These are phyloP conservation scores for Tenodera sinensis DNA, from an alignment of 2,888 invertebrate species.

Conservation along the genomic window DNA sequence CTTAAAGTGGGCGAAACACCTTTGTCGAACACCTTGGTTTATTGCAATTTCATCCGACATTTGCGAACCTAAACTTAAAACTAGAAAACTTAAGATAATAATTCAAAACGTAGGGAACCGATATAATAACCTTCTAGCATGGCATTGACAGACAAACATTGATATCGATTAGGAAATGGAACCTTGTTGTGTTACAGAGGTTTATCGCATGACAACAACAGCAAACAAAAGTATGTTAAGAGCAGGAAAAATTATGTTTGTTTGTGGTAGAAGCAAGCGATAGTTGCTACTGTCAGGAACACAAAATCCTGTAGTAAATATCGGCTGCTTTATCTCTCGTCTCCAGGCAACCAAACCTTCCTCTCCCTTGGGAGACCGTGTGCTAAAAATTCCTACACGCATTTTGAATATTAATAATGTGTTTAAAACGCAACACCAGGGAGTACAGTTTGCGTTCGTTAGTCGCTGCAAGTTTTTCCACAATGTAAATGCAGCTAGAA, in stretches of 20 bases:
- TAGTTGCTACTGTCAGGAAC: neutral
- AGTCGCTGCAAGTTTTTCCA: neutral
- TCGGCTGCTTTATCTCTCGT: neutral
- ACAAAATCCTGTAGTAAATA: neutral
- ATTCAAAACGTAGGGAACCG: neutral
- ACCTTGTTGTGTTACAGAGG: neutral
- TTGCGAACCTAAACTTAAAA: too few relatives aligned
- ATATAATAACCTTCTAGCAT: neutral
- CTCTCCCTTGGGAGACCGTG: neutral
- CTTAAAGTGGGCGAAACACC: too few relatives aligned
- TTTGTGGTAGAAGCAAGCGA: neutral
- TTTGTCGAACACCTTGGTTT: too few relatives aligned
- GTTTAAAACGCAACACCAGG: neutral
- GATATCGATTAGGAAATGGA: neutral
- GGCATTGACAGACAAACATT: neutral
- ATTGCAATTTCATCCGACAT: too few relatives aligned
- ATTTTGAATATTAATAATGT: neutral
- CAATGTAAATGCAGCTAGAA: neutral
- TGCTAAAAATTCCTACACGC: neutral
- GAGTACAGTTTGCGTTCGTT: neutral
- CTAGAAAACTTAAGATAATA: too few relatives aligned
- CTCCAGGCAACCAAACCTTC: neutral
- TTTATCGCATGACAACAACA: neutral
- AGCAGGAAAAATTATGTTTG: neutral
- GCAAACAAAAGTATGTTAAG: neutral